Base-by-base conservation (phyloP, 2,113 vertebrate genomes). In the Xerus inauris region DNA sequence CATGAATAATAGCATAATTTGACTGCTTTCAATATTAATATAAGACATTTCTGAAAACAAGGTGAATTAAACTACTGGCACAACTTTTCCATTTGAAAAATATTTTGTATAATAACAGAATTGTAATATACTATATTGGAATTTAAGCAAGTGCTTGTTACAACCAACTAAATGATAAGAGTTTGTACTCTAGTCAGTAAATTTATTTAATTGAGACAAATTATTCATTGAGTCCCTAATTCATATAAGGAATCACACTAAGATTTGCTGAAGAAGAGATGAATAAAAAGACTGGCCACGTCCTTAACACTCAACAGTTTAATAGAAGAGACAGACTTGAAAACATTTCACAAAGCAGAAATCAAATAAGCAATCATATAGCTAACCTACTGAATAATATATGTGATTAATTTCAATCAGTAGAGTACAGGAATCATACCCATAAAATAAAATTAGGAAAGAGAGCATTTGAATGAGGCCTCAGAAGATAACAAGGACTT, bases 41-140 rank as follows among this genome's bases (percentile, higher is more conserved):
- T 24, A 89, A 92, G 35, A 72, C 8, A 71, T 38, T 87, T 75
- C 71, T 90, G 80, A 77, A 96, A 80, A 86, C 49, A 83, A 83
- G 45, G 69, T 42, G 17, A 85, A 91, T 47, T 67, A 62, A 95
- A 88, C 14, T 91, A 71, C 0, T 76, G 4, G 54, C 9, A 84
- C 38, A 79, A 57, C 35, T 24, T 81, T 71, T 40, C 35, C 45
- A 76, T 40, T 76, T 62, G 57, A 82, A 85, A 94, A 90, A 30
- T n/a, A 64, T 79, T 91, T 54, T 86, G 20, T 94, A 65, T 32
- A 72, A 35, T 75, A 94, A 92, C 2, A 71, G 22, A 76, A 81
- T 47, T 88, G 38, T 65, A 88, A 92, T 76, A 82, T 87, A 90
- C 35, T 22, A 69, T 42, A 32, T 92, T 24, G 51, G 45, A 81